Evolutionary conservation across 1,140 invertebrate genomes (phyloP).

Genomic region (Drosophila parabipectinata): DNA sequence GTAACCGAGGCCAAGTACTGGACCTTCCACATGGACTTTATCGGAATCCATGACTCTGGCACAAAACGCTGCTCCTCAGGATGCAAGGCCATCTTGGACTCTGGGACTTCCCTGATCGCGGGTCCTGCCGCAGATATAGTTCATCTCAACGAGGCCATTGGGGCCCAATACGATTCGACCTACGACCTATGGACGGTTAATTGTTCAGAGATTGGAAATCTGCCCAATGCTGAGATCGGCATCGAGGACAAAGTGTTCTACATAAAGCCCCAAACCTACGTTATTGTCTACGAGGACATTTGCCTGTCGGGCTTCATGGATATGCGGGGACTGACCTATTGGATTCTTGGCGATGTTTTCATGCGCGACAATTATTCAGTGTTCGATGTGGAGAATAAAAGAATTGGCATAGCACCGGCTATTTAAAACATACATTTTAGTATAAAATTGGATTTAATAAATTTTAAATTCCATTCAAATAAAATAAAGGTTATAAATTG

Average conservation of each 20-base stretch:
- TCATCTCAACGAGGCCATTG: constrained; percentile 36
- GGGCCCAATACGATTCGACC: constrained; percentile 23
- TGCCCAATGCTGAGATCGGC: constrained; percentile 4
- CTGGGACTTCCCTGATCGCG: constrained; percentile 90
- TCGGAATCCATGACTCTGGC: constrained; percentile 10
- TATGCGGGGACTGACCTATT: constrained; percentile 29
- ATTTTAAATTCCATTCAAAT: background rate
- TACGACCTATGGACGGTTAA: constrained; percentile 21
- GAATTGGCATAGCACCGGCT: constrained; percentile 86
- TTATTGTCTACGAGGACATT: constrained; percentile 14
- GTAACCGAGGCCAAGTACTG: constrained; percentile 52
- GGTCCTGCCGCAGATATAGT: constrained; percentile 87
- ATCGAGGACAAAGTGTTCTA: constrained; percentile 21
- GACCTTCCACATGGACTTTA: constrained; percentile 49
- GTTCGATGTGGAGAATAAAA: constrained; percentile 88
- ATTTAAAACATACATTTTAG: background rate
- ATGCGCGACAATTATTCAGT: constrained; percentile 88
- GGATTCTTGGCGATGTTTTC: constrained; percentile 86
- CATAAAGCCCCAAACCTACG: constrained; percentile 31
- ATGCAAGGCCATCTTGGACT: constrained; percentile 89
- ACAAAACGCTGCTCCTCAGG: constrained; percentile 41
- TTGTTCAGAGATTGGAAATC: constrained; percentile 4
- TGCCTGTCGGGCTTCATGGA: constrained; percentile 38
- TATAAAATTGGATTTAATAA: background rate
- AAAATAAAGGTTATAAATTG: background rate